Conservation (phyloP, 2,113 vertebrate genomes). For the Orthonyx spaldingii region DNA sequence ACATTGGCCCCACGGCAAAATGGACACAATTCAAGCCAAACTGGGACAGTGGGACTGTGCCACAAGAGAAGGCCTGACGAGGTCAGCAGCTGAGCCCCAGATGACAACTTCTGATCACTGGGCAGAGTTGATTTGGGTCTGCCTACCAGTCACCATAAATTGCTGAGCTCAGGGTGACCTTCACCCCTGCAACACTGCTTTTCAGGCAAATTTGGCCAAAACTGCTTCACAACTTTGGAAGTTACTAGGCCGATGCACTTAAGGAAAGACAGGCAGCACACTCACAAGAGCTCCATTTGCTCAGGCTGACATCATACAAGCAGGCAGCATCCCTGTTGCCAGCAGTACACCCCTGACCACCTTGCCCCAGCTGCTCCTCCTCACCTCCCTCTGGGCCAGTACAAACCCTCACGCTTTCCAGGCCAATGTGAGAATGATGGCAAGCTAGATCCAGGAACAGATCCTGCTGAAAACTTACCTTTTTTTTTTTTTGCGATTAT, state of each 20-base stretch:
- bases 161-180: background rate
- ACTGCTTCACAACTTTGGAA: background rate
- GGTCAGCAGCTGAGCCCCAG: background rate
- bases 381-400: background rate
- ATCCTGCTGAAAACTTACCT: background rate
- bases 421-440: background rate
- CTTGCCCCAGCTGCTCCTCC: background rate
- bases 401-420: background rate
- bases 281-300: background rate
- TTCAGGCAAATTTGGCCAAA: background rate
- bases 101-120: background rate
- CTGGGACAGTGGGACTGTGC: background rate
- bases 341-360: background rate
- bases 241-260: accelerated
- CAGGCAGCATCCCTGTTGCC: background rate
- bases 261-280: background rate
- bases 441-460: background rate
- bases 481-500: conserved; percentile 17
- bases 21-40: background rate
- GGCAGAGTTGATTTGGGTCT: background rate
- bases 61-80: background rate
- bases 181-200: background rate
- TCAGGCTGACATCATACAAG: accelerated
- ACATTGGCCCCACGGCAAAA: background rate
- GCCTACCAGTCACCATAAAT: background rate